Evolutionary conservation across 2,797 vertebrate genomes (phyloP).

Genomic region (Halcyon badia): DNA sequence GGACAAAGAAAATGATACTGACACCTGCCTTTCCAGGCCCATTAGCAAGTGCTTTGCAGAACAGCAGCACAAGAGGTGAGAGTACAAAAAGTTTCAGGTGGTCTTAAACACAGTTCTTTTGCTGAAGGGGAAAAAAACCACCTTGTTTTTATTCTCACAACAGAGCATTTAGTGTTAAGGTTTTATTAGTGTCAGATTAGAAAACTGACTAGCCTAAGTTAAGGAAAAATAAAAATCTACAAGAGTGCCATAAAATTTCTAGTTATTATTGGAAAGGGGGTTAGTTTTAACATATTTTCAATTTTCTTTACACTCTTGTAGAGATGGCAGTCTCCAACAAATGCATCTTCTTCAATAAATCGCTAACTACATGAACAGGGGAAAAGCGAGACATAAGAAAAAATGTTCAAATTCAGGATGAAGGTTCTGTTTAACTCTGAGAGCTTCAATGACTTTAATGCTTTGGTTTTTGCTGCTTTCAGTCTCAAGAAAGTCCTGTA

Average conservation of each 20-base stretch:
- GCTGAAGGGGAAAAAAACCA: slow-evolving; percentile 14
- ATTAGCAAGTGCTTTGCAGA: background rate
- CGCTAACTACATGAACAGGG: background rate
- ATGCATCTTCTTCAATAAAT: background rate
- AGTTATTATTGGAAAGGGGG: background rate
- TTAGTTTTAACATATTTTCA: background rate
- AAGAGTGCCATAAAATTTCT: background rate
- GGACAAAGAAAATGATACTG: background rate
- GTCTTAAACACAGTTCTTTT: background rate
- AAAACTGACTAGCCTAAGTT: slow-evolving; percentile 21
- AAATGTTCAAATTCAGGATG: background rate
- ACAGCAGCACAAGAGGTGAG: background rate
- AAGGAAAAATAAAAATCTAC: background rate
- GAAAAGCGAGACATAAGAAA: background rate
- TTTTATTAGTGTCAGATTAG: slow-evolving; percentile 19
- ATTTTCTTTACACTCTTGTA: background rate
- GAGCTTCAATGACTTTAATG: background rate
- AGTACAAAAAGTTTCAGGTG: background rate
- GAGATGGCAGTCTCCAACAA: background rate
- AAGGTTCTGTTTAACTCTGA: background rate
- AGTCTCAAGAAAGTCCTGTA: background rate
- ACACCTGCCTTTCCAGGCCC: background rate
- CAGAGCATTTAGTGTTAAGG: slow-evolving; percentile 46
- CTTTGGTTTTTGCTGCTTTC: background rate
- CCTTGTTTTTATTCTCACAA: slow-evolving; percentile 25